phyloP scores from a whole-genome alignment of 2,888 invertebrate genomes.

The Liodrosophila aerea region DNA sequence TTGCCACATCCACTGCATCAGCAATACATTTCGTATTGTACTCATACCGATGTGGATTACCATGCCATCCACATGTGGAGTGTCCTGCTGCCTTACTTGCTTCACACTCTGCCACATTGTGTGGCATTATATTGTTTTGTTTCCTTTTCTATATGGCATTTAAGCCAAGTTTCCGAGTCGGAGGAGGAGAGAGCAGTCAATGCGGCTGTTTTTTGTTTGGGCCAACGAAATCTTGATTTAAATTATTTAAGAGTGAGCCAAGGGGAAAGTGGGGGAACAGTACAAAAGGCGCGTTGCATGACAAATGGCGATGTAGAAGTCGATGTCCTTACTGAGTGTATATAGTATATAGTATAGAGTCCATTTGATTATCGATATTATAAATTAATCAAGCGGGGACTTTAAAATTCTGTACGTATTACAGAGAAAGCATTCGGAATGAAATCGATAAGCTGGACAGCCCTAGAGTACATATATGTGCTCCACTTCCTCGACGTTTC shows the following conservation, averaged over 20 bases:
- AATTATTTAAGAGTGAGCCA: constrained; percentile 57
- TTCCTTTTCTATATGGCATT: constrained; percentile 31
- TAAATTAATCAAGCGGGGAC: constrained; percentile 63
- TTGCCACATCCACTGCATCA: too few species aligned
- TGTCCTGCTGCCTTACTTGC: constrained; percentile 43
- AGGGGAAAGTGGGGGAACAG: not conserved
- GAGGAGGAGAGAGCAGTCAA: too few species aligned
- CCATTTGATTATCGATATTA: too few species aligned
- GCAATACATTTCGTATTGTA: too few species aligned
- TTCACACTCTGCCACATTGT: not conserved
- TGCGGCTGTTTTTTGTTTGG: constrained; percentile 31
- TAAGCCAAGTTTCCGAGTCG: constrained; percentile 42
- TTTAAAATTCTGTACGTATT: constrained; percentile 52
- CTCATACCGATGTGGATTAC: not conserved
- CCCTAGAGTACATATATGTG: constrained; percentile 7
- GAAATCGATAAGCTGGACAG: constrained; percentile 37
- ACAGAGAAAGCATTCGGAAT: constrained; percentile 51
- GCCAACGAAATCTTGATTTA: constrained; percentile 56
- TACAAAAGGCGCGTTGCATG: constrained; percentile 47
- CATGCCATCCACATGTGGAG: constrained; percentile 6
- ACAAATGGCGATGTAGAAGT: constrained; percentile 43
- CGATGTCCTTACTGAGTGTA: constrained; percentile 28
- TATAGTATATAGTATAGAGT: constrained; percentile 3
- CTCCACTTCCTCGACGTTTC: constrained; percentile 5
- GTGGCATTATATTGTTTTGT: constrained; percentile 3